Conservation (phyloP, 1,140 invertebrate species). For the Charaxes varanes region DNA sequence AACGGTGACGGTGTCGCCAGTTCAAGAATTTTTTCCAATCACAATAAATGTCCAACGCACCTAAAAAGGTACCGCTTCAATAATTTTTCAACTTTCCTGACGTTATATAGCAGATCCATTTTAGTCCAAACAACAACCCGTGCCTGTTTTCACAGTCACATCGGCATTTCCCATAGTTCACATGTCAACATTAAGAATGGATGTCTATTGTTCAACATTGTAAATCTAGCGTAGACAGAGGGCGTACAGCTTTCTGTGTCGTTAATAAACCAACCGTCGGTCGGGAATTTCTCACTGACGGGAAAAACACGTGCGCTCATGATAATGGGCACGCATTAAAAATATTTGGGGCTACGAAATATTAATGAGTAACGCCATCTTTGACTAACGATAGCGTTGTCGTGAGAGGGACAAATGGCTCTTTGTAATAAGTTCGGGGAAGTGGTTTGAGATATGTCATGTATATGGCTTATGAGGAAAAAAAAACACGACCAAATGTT, state of each 20-base stretch:
- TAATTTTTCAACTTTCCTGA: too few species aligned
- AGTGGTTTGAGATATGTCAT: constrained; percentile 12
- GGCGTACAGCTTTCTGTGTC: constrained; percentile 28
- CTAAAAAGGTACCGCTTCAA: too few species aligned
- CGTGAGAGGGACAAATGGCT: constrained; percentile 41
- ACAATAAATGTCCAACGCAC: too few species aligned
- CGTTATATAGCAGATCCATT: too few species aligned
- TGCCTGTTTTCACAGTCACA: constrained; percentile 17
- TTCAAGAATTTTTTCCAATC: too few species aligned
- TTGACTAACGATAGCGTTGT: constrained; percentile 38
- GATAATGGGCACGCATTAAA: constrained; percentile 66
- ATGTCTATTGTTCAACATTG: constrained; percentile 58
- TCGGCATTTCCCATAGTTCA: constrained; percentile 44
- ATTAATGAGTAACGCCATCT: constrained; percentile 44
- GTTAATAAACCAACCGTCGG: constrained; percentile 48
- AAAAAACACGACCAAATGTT: too few species aligned
- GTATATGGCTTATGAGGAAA: too few species aligned
- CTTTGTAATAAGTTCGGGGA: constrained; percentile 35
- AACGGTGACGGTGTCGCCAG: too few species aligned
- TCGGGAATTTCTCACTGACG: constrained; percentile 40
- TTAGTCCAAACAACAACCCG: constrained; percentile 7
- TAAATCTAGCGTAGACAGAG: constrained; percentile 53
- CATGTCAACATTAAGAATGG: constrained; percentile 55
- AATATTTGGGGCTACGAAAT: constrained; percentile 52
- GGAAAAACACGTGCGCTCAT: constrained; percentile 41